Conservation (phyloP, 2,113 vertebrate species). For the Mustela lutreola region DNA sequence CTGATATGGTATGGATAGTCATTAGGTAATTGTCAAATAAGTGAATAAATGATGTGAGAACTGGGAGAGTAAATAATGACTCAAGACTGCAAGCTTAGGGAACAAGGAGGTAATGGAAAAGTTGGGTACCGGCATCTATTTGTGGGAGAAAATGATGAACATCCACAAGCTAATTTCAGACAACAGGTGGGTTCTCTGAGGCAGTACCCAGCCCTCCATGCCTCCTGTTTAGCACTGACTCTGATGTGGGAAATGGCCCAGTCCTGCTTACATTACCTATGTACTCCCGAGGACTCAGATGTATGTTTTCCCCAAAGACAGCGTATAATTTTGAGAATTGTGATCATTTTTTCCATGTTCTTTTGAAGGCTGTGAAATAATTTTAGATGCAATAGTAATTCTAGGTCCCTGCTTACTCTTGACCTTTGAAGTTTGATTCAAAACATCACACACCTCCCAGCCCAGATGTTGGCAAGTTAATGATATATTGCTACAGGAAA, state of each 20-base stretch:
- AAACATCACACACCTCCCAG: conserved; percentile 71
- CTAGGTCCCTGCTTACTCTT: conserved; percentile 73
- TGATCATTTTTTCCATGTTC: conserved; percentile 76
- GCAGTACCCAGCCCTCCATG: not conserved
- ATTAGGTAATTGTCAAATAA: conserved; percentile 47
- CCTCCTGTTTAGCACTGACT: conserved; percentile 57
- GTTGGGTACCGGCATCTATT: conserved; percentile 45
- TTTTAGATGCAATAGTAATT: conserved; percentile 80
- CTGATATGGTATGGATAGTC: not conserved
- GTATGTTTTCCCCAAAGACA: conserved; percentile 72
- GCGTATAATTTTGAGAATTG: conserved; percentile 77
- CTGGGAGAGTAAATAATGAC: conserved; percentile 27
- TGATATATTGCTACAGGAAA: conserved; percentile 62
- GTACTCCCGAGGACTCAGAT: conserved; percentile 62
- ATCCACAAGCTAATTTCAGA: conserved; percentile 48
- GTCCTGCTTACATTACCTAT: conserved; percentile 60
- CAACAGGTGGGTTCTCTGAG: conserved; percentile 50
- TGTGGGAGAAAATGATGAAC: conserved; percentile 71
- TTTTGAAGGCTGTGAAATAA: conserved; percentile 79
- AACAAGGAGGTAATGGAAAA: conserved; percentile 72
- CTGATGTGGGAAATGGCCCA: conserved; percentile 51
- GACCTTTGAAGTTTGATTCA: conserved; percentile 80
- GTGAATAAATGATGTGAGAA: conserved; percentile 60
- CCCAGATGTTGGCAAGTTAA: conserved; percentile 72
- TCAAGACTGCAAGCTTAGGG: conserved; percentile 30